Evolutionary conservation across 2,113 vertebrate genomes (phyloP).

Genomic region (Petrocephalus microphthalmus): DNA sequence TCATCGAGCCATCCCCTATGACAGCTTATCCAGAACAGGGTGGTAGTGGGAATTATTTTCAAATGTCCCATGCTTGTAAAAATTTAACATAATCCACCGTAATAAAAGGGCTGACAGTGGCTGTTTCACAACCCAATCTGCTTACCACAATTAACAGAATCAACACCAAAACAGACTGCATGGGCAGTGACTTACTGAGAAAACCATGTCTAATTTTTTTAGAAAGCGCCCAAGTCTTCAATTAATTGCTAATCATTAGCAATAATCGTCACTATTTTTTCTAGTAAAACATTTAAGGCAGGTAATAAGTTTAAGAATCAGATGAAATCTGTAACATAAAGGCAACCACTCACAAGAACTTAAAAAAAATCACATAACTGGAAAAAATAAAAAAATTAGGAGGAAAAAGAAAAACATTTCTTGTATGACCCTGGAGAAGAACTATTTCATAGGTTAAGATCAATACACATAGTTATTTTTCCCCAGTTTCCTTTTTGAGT

Average conservation of each 20-base stretch:
- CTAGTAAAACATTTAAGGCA: neutral
- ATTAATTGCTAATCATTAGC: neutral
- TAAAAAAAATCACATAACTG: neutral
- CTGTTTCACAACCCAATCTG: neutral
- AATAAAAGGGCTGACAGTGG: slow-evolving; percentile 1
- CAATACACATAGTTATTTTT: neutral
- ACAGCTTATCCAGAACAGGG: neutral
- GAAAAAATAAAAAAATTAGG: neutral
- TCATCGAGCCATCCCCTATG: neutral
- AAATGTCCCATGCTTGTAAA: neutral
- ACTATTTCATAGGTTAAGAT: neutral
- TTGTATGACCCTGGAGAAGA: neutral
- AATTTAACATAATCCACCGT: neutral
- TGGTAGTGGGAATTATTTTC: slow-evolving; percentile 2
- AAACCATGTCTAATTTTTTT: neutral
- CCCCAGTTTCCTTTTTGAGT: neutral
- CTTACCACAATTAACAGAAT: neutral
- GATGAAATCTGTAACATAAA: neutral
- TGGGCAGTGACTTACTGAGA: neutral
- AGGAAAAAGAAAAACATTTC: neutral
- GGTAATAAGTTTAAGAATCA: neutral
- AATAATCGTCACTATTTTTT: neutral
- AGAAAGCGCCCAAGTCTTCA: neutral
- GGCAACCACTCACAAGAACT: neutral
- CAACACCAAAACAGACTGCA: neutral